Percentiles rank a stretch among this genome's conserved stretches.
Conservation (phyloP, 2,888 invertebrate genomes). For the Molorchus minor region DNA sequence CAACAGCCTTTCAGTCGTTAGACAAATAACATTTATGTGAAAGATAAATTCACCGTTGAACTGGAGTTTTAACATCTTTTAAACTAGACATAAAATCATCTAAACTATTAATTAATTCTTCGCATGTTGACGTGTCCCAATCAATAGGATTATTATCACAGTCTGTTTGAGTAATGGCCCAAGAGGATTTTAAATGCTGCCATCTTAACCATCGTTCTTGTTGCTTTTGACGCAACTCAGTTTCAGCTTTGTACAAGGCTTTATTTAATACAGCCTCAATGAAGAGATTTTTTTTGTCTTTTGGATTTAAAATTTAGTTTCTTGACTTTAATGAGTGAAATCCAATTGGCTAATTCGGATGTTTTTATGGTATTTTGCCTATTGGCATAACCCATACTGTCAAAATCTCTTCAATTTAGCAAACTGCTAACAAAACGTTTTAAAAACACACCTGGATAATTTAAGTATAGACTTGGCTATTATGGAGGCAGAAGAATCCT, state of each 20-base stretch:
- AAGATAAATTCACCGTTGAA: conserved; percentile 58
- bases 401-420: conserved; percentile 47
- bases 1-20: conserved; percentile 42
- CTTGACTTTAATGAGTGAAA: conserved; percentile 71
- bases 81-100: conserved; percentile 74
- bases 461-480: conserved; percentile 16
- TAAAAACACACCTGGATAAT: conserved; percentile 51
- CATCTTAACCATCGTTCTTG: conserved; percentile 70
- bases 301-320: conserved; percentile 67
- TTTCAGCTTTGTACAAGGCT: conserved; percentile 69
- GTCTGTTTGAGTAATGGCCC: conserved; percentile 31
- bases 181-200: conserved; percentile 57
- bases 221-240: conserved; percentile 70
- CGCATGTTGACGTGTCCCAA: conserved; percentile 54
- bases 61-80: conserved; percentile 66
- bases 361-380: conserved; percentile 58
- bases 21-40: conserved; percentile 30
- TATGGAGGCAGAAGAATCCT: conserved; percentile 13
- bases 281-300: conserved; percentile 70
- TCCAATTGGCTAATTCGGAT: conserved; percentile 70
- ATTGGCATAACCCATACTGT: conserved; percentile 48
- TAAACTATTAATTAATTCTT: conserved; percentile 70
- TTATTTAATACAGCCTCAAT: conserved; percentile 72
- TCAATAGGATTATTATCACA: conserved; percentile 33
- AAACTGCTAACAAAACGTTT: conserved; percentile 33